Percentiles rank a stretch among this genome's conserved stretches.
These are phyloP conservation scores for Sminthopsis crassicaudata DNA, from an alignment of 2,113 vertebrate species.

Conservation along the genomic window DNA sequence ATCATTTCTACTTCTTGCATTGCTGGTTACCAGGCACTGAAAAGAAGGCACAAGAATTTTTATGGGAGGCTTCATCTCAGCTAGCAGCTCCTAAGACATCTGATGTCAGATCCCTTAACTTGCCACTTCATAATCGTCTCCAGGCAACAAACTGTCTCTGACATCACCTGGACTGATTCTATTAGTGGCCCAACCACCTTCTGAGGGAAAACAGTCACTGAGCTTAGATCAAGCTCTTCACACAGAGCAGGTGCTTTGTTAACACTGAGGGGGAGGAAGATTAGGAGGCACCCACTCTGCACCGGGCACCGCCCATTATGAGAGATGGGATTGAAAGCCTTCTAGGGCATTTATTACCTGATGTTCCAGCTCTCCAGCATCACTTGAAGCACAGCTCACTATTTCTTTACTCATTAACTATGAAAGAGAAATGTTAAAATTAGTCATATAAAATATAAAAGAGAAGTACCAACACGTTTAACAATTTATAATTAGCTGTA, in stretches of 20 bases:
- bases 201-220: background rate
- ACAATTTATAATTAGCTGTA: conserved; percentile 34
- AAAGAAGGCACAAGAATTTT: background rate
- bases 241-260: background rate
- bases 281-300: background rate
- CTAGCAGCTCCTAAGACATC: background rate
- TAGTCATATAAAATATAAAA: conserved; percentile 27
- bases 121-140: background rate
- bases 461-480: conserved; percentile 30
- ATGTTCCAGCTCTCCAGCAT: conserved; percentile 90
- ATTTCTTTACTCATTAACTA: conserved; percentile 95
- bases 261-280: background rate
- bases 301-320: no score
- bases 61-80: background rate
- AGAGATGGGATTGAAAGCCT: no score
- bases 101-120: background rate
- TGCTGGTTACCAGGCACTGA: background rate
- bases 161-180: background rate
- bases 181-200: background rate
- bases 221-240: no score
- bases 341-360: conserved; percentile 85
- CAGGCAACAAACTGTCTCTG: background rate
- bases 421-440: conserved; percentile 69
- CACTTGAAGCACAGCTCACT: conserved; percentile 81
- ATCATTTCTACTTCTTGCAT: background rate